phyloP scores from a whole-genome alignment of 2,888 invertebrate species.

The Dasypolia templi region DNA sequence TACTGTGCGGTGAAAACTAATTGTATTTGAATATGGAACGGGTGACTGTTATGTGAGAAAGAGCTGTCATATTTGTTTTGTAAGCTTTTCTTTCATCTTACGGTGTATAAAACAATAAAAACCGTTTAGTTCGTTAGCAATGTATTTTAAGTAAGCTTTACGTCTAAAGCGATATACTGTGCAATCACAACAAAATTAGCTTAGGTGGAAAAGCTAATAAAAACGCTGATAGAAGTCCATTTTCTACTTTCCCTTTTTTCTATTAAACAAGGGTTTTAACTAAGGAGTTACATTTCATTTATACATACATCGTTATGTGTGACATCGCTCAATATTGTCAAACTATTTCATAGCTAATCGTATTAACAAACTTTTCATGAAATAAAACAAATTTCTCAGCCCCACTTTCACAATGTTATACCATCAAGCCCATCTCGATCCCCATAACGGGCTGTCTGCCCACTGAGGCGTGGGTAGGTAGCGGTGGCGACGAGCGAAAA shows the following conservation, averaged over 20 bases:
- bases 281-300: neutral
- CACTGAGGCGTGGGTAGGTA: constrained; percentile 49
- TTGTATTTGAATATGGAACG: constrained; percentile 53
- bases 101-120: neutral
- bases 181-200: neutral
- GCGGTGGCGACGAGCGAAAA: constrained; percentile 65
- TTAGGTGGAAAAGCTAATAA: neutral
- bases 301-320: neutral
- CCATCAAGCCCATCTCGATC: constrained; percentile 7
- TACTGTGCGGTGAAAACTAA: constrained; percentile 36
- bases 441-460: constrained; percentile 32
- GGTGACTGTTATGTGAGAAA: constrained; percentile 1
- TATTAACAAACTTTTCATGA: neutral
- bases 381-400: neutral
- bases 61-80: neutral
- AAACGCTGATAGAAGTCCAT: neutral
- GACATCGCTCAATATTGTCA: neutral
- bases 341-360: neutral
- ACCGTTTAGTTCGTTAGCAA: neutral
- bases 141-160: neutral
- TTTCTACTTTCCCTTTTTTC: neutral
- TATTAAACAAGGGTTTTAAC: no score
- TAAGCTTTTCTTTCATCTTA: neutral
- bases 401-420: neutral
- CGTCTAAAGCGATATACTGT: neutral